These are phyloP conservation scores for Leptopterna dolabrata DNA, from an alignment of 2,888 invertebrate genomes.

Conservation along the genomic window DNA sequence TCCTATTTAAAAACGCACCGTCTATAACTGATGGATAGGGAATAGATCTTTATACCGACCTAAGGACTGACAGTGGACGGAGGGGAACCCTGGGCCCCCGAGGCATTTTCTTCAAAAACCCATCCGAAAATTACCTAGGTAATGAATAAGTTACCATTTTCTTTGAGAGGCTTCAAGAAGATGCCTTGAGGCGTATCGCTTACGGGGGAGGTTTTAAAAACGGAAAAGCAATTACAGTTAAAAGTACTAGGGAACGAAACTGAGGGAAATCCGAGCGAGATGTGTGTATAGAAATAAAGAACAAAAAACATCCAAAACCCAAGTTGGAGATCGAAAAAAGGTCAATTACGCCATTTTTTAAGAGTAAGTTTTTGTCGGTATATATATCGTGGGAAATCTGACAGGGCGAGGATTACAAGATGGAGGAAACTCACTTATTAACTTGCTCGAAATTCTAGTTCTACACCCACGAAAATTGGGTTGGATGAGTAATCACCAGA, in stretches of 20 bases:
- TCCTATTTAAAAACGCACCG: conserved; percentile 3
- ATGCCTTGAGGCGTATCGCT: not conserved
- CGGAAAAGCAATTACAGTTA: conserved; percentile 39
- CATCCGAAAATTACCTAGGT: conserved; percentile 47
- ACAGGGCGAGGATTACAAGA: not conserved
- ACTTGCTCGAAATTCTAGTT: not conserved
- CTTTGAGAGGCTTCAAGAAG: not conserved
- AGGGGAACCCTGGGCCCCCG: not conserved
- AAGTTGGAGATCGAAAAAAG: not conserved
- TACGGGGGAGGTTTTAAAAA: conserved; percentile 46
- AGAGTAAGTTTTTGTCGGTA: not conserved
- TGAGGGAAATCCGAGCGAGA: not conserved
- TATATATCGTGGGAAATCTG: not conserved
- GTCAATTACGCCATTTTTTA: conserved; percentile 40
- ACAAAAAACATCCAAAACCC: not conserved
- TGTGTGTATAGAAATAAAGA: not conserved
- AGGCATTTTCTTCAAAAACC: conserved; percentile 19
- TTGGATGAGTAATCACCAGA: not conserved
- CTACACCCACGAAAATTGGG: not conserved
- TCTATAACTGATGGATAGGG: conserved; percentile 44
- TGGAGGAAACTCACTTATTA: not conserved
- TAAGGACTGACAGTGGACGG: not conserved
- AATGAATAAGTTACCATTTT: conserved; percentile 51
- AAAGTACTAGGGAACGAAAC: conserved; percentile 12
- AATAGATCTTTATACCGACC: conserved; percentile 34